These are phyloP conservation scores for Gadus chalcogrammus DNA, from an alignment of 2,113 vertebrate species.

Conservation along the genomic window DNA sequence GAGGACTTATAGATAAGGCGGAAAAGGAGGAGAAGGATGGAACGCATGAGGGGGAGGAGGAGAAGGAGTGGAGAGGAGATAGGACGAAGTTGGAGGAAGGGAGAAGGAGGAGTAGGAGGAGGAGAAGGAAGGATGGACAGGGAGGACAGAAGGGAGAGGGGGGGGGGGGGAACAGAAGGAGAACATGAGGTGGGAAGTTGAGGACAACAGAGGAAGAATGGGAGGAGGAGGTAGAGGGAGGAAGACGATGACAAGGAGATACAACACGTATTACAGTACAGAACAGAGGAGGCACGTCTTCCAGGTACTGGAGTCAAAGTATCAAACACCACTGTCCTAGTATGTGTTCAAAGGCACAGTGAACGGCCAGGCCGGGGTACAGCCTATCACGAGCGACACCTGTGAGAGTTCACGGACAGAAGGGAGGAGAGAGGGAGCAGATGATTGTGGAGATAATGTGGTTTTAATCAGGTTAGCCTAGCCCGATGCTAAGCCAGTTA, in stretches of 20 bases:
- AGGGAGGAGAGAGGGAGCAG: constrained; percentile 42
- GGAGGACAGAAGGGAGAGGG: background rate
- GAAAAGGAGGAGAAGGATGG: background rate
- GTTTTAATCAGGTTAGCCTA: constrained; percentile 42
- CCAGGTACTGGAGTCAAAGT: too few species aligned
- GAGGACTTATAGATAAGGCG: too few species aligned
- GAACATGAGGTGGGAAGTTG: background rate
- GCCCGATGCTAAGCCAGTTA: constrained; percentile 47
- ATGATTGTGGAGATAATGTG: constrained; percentile 41
- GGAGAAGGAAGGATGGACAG: background rate
- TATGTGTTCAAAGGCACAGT: too few species aligned
- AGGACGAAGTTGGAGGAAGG: background rate
- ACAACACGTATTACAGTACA: too few species aligned
- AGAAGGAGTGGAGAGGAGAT: too few species aligned
- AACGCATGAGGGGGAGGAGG: background rate
- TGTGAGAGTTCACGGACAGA: constrained; percentile 34
- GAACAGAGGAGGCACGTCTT: too few species aligned
- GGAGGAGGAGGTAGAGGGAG: constrained; percentile 24
- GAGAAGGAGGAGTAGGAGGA: background rate
- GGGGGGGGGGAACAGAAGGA: background rate
- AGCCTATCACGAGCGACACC: constrained; percentile 21
- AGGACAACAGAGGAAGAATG: constrained; percentile 11
- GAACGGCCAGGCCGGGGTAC: background rate
- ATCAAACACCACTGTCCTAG: too few species aligned
- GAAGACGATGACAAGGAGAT: too few species aligned